phyloP scores from a whole-genome alignment of 2,888 invertebrate species.

The Hypolimnas misippus region DNA sequence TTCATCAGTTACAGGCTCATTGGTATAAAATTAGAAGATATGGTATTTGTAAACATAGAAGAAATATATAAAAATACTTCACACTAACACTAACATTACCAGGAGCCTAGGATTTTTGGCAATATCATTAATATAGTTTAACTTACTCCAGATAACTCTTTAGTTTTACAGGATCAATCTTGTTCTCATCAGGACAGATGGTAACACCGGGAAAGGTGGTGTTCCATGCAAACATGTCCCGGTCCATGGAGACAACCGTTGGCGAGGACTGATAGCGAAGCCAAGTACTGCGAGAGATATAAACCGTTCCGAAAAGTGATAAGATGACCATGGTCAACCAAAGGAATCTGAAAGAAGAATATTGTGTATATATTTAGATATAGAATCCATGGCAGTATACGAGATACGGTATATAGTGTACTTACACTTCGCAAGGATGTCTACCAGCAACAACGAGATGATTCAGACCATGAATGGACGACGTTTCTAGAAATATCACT shows the following conservation, averaged over 20 bases:
- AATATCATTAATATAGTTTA: too few species aligned
- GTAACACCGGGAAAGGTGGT: constrained; percentile 88
- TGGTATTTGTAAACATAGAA: too few species aligned
- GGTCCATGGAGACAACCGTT: constrained; percentile 89
- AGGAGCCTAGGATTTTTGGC: too few species aligned
- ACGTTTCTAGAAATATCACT: constrained; percentile 72
- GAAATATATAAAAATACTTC: too few species aligned
- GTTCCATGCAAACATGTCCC: constrained; percentile 89
- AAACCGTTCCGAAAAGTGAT: constrained; percentile 81
- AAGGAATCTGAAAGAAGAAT: constrained; percentile 69
- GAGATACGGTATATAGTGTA: too few species aligned
- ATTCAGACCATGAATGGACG: constrained; percentile 83
- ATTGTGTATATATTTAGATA: too few species aligned
- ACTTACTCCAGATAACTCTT: constrained; percentile 80
- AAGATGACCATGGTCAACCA: constrained; percentile 83
- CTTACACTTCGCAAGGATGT: constrained; percentile 78
- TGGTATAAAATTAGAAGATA: too few species aligned
- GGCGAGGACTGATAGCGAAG: constrained; percentile 87
- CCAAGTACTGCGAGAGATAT: constrained; percentile 85
- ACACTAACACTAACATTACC: too few species aligned
- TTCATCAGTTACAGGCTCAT: too few species aligned
- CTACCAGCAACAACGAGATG: constrained; percentile 74
- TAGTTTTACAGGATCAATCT: constrained; percentile 82
- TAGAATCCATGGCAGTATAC: too few species aligned
- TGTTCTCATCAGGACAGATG: constrained; percentile 84